Evolutionary conservation across 1,140 invertebrate species (phyloP).

Genomic region (Scaptomyza hsui): DNA sequence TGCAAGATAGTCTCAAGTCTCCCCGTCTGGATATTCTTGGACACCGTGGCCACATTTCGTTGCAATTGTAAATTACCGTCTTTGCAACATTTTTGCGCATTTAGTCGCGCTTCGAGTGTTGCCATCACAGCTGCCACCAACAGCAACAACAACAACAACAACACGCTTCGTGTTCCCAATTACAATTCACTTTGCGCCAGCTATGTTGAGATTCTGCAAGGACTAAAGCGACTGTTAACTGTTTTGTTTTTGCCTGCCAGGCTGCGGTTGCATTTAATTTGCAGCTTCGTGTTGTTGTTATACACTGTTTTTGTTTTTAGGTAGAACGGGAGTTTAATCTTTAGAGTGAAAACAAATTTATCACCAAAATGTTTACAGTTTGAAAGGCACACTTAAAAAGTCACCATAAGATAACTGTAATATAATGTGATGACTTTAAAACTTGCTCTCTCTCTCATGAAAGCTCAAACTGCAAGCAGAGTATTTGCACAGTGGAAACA

Average conservation of each 20-base stretch:
- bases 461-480: background rate
- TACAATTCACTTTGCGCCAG: constrained; percentile 79
- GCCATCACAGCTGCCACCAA: constrained; percentile 69
- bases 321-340: too few species aligned
- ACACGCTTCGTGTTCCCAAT: constrained; percentile 57
- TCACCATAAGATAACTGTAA: too few species aligned
- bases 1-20: constrained; percentile 11
- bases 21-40: background rate
- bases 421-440: too few species aligned
- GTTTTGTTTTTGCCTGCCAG: constrained; percentile 24
- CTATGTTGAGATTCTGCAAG: constrained; percentile 43
- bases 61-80: constrained; percentile 82
- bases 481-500: background rate
- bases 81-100: constrained; percentile 81
- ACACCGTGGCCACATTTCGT: constrained; percentile 34
- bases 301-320: constrained; percentile 1
- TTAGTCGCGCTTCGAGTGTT: constrained; percentile 81
- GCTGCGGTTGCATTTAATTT: constrained; percentile 69
- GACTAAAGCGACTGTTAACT: constrained; percentile 53
- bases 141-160: constrained; percentile 21
- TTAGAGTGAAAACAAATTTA: too few species aligned
- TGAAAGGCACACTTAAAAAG: too few species aligned
- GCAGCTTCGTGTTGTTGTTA: constrained; percentile 47
- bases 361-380: too few species aligned
- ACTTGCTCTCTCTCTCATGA: too few species aligned